A percentile compares a stretch with the other conserved stretches of the same genome.
Conservation (phyloP, 2,113 vertebrate genomes). For the Albula glossodonta region DNA sequence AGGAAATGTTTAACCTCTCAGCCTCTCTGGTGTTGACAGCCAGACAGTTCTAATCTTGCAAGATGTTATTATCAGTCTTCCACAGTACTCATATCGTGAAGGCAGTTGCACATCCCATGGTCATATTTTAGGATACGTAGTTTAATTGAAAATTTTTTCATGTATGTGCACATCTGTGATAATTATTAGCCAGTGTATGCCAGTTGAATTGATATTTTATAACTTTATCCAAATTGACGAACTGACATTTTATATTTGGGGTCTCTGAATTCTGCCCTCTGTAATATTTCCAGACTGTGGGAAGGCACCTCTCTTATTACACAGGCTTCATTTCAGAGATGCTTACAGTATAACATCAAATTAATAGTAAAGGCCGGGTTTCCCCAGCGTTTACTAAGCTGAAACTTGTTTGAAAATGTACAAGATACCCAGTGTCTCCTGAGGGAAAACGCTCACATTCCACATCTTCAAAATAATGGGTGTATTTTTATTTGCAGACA, state of each 20-base stretch:
- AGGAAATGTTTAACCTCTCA: too few relatives aligned
- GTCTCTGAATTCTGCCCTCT: too few relatives aligned
- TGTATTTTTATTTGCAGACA: conserved; percentile 68
- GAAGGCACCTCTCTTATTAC: background rate
- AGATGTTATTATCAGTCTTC: too few relatives aligned
- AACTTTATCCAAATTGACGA: too few relatives aligned
- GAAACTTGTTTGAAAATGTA: background rate
- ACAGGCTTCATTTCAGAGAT: background rate
- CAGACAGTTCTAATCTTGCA: too few relatives aligned
- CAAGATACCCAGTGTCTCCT: background rate
- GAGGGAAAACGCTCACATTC: background rate
- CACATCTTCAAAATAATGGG: background rate
- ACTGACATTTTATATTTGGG: too few relatives aligned
- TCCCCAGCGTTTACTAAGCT: background rate
- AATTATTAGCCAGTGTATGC: background rate
- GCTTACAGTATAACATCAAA: too few relatives aligned
- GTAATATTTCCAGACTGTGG: background rate
- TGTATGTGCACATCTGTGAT: background rate
- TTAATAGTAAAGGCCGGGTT: background rate
- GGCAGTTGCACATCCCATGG: too few relatives aligned
- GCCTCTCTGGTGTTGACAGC: too few relatives aligned
- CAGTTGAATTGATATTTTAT: background rate
- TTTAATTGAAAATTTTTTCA: too few relatives aligned
- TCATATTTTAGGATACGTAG: too few relatives aligned
- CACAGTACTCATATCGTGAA: too few relatives aligned